phyloP scores from a whole-genome alignment of 2,888 invertebrate genomes.

The Oxystoma pomonae region DNA sequence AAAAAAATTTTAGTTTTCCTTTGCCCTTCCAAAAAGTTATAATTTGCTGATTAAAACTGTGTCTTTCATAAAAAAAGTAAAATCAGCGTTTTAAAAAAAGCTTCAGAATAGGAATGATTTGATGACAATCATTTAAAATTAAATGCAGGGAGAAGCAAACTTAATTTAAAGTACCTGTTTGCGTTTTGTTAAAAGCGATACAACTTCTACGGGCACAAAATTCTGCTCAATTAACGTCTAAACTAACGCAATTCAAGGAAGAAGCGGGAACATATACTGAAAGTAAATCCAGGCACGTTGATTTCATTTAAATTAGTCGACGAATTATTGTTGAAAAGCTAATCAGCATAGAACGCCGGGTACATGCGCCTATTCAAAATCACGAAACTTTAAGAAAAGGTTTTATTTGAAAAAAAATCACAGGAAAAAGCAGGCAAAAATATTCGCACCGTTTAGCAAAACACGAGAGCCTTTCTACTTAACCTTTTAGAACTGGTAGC shows the following conservation, averaged over 20 bases:
- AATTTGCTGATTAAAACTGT: too few relatives aligned
- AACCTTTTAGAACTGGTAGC: too few relatives aligned
- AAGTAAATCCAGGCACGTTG: slow-evolving; percentile 19
- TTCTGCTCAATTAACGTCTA: slow-evolving; percentile 15
- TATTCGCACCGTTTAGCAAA: too few relatives aligned
- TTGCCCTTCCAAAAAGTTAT: too few relatives aligned
- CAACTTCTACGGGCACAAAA: slow-evolving; percentile 3
- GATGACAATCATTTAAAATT: not conserved
- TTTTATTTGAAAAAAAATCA: too few relatives aligned
- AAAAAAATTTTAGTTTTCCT: too few relatives aligned
- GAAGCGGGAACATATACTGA: slow-evolving; percentile 18
- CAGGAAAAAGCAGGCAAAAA: too few relatives aligned
- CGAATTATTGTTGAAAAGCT: slow-evolving; percentile 27
- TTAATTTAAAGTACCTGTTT: not conserved
- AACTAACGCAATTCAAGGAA: slow-evolving; percentile 17
- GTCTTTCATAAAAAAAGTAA: too few relatives aligned
- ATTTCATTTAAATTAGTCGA: slow-evolving; percentile 22
- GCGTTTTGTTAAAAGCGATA: not conserved
- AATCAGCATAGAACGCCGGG: slow-evolving; percentile 27
- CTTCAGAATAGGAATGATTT: not conserved
- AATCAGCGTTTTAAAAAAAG: too few relatives aligned
- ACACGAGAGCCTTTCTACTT: too few relatives aligned
- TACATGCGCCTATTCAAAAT: slow-evolving; percentile 25
- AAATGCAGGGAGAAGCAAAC: not conserved
- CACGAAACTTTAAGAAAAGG: slow-evolving; percentile 24